phyloP scores from a whole-genome alignment of 2,797 vertebrate species.

The Phataginus tetradactyla region DNA sequence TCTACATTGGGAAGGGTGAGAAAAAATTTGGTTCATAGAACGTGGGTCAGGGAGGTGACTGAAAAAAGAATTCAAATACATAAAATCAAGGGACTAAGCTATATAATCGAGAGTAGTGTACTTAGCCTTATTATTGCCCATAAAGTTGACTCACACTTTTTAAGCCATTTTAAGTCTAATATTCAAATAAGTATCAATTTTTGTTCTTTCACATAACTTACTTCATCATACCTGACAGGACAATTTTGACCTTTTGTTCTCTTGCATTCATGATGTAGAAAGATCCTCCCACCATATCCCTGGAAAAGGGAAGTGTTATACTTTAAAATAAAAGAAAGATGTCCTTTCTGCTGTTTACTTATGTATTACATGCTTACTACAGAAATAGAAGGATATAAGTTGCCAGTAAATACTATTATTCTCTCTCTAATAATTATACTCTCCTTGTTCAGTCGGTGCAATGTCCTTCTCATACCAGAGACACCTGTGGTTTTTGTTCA shows the following conservation, averaged over 20 bases:
- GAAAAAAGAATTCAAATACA: not conserved
- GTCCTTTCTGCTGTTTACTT: not conserved
- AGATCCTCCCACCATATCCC: not conserved
- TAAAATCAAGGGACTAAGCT: not conserved
- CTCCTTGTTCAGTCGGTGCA: not conserved
- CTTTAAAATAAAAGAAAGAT: not conserved
- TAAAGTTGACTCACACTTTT: not conserved
- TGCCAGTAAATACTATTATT: not conserved
- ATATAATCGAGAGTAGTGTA: too few relatives aligned
- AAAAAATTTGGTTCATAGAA: not conserved
- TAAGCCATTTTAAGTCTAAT: not conserved
- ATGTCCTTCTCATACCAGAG: not conserved
- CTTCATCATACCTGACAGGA: not conserved
- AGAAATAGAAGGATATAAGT: not conserved
- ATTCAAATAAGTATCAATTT: slow-evolving; percentile 6
- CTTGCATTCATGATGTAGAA: not conserved
- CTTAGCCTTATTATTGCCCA: not conserved
- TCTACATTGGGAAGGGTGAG: not conserved
- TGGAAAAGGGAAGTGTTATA: not conserved
- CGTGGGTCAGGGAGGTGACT: not conserved
- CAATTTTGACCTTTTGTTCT: not conserved
- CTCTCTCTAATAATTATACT: not conserved
- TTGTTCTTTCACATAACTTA: not conserved
- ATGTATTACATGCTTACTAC: not conserved
- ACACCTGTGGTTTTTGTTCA: not conserved